Evolutionary conservation across 2,113 vertebrate genomes (phyloP).

Genomic region (Campylomormyrus numenius): DNA sequence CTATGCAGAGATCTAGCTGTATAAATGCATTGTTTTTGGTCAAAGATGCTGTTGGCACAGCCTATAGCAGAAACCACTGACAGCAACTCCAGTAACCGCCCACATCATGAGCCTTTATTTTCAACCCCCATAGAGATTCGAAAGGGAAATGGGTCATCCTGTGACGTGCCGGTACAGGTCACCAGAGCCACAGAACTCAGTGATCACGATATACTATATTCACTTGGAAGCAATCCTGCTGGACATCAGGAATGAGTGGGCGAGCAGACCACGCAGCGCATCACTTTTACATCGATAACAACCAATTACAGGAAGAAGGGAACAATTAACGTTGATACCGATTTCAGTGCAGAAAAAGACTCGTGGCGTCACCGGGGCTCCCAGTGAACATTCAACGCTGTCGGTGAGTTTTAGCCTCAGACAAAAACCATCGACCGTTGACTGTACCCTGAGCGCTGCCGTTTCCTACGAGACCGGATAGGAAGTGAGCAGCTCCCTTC

Average conservation of each 20-base stretch:
- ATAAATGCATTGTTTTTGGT: background rate
- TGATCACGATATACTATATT: background rate
- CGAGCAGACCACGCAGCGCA: background rate
- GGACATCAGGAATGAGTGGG: background rate
- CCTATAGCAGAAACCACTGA: background rate
- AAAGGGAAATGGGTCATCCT: background rate
- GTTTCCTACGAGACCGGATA: slow-evolving; percentile 7
- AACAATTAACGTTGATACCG: background rate
- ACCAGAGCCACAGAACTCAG: background rate
- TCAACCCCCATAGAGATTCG: background rate
- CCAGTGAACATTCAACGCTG: slow-evolving; percentile 96
- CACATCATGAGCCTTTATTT: background rate
- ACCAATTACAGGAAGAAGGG: background rate
- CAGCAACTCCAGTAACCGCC: background rate
- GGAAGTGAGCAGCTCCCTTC: too few species aligned
- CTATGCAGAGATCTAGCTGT: background rate
- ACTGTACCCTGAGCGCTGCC: slow-evolving; percentile 93
- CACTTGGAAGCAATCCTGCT: background rate
- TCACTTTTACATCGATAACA: background rate
- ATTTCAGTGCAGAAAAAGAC: background rate
- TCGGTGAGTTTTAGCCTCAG: slow-evolving; percentile 87
- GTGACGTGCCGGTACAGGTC: background rate
- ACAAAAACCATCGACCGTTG: slow-evolving; percentile 98
- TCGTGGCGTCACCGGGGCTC: slow-evolving; percentile 44
- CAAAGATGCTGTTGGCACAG: background rate